These are phyloP conservation scores for Tetragonisca angustula DNA, from an alignment of 2,888 invertebrate species.

Conservation along the genomic window DNA sequence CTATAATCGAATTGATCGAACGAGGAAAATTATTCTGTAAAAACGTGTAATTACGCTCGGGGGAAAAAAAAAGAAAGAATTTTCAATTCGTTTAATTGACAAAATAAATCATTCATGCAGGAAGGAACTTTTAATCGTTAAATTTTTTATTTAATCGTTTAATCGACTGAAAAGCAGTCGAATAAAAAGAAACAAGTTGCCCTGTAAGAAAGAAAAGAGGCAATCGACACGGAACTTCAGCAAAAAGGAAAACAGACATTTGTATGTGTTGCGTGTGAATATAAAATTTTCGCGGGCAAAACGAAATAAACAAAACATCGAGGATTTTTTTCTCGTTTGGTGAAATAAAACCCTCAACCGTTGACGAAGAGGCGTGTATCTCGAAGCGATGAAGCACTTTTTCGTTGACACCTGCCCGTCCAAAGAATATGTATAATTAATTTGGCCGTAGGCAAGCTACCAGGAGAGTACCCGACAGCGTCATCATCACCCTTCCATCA, in stretches of 20 bases:
- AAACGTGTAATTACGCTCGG: too few species aligned
- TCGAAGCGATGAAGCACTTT: neutral
- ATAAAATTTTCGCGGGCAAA: neutral
- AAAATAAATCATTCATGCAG: neutral
- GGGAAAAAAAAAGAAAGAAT: neutral
- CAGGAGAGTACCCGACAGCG: neutral
- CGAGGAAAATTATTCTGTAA: neutral
- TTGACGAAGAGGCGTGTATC: slow-evolving; percentile 14
- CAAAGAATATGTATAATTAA: slow-evolving; percentile 37
- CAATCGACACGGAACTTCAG: too few species aligned
- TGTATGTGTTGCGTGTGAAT: too few species aligned
- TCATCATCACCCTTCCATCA: slow-evolving; percentile 21
- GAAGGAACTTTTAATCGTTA: neutral
- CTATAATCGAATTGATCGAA: neutral
- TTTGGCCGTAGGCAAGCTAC: slow-evolving; percentile 38
- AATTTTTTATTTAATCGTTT: too few species aligned
- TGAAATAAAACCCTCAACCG: neutral
- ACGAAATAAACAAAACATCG: neutral
- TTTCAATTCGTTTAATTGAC: neutral
- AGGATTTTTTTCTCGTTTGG: neutral
- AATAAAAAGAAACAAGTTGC: too few species aligned
- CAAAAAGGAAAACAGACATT: too few species aligned
- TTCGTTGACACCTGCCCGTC: slow-evolving; percentile 34
- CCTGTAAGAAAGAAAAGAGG: neutral
- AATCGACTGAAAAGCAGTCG: neutral